phyloP scores from a whole-genome alignment of 2,888 invertebrate genomes.

The Cheilosia variabilis region DNA sequence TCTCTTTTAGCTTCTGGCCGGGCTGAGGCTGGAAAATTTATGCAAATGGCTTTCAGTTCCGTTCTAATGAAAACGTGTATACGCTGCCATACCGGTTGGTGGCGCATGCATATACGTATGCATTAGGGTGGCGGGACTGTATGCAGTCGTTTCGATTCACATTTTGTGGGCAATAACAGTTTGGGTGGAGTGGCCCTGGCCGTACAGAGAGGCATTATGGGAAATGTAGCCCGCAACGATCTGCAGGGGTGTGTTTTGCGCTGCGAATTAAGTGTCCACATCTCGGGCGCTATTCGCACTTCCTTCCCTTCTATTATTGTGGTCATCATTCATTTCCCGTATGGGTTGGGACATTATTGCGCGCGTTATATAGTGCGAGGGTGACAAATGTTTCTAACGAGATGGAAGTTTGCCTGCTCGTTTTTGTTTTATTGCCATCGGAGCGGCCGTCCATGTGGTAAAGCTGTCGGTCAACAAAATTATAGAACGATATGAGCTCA shows the following conservation, averaged over 20 bases:
- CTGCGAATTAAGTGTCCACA: conserved; percentile 75
- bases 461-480: not conserved
- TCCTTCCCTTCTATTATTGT: conserved; percentile 75
- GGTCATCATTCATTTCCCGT: conserved; percentile 75
- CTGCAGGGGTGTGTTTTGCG: conserved; percentile 41
- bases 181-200: conserved; percentile 34
- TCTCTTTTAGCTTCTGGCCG: conserved; percentile 73
- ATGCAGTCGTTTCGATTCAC: conserved; percentile 70
- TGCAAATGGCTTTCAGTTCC: conserved; percentile 76
- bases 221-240: conserved; percentile 23
- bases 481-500: not conserved
- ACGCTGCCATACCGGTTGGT: conserved; percentile 2
- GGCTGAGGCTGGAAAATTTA: conserved; percentile 75
- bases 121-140: conserved; percentile 26
- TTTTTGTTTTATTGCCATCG: not conserved
- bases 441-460: not conserved
- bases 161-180: conserved; percentile 75
- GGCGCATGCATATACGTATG: conserved; percentile 27
- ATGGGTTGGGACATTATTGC: conserved; percentile 58
- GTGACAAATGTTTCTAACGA: conserved; percentile 69
- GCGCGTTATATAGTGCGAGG: conserved; percentile 52
- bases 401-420: conserved; percentile 44
- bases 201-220: not conserved
- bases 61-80: conserved; percentile 75
- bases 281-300: conserved; percentile 75